These are phyloP conservation scores for Gambusia affinis DNA, from an alignment of 2,113 vertebrate genomes.

Conservation along the genomic window DNA sequence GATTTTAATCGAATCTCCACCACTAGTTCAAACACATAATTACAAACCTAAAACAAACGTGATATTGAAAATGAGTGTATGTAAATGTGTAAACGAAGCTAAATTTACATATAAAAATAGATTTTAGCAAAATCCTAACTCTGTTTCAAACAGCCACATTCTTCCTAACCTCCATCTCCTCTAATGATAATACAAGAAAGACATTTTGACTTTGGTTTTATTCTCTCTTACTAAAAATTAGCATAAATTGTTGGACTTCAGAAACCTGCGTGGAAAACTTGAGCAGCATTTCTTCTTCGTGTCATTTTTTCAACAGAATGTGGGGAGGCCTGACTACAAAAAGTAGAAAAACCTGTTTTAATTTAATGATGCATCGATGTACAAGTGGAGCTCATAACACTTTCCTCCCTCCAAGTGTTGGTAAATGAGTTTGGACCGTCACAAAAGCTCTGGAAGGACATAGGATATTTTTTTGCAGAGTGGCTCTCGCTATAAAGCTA, in stretches of 20 bases:
- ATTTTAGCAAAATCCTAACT: no score
- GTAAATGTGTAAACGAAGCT: not conserved
- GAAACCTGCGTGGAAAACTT: not conserved
- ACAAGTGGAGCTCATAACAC: not conserved
- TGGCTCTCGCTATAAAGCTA: not conserved
- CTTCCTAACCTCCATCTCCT: not conserved
- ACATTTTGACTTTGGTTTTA: not conserved
- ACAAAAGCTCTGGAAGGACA: not conserved
- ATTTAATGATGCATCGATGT: not conserved
- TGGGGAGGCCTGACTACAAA: no score
- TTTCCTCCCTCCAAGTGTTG: not conserved
- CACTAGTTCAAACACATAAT: not conserved
- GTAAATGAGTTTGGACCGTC: not conserved
- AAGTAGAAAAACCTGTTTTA: not conserved
- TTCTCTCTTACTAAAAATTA: not conserved
- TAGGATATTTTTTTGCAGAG: not conserved
- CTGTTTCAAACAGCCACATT: not conserved
- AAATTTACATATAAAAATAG: not conserved
- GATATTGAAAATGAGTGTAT: not conserved
- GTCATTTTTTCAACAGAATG: not conserved
- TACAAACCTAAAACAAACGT: not conserved
- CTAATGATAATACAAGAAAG: not conserved
- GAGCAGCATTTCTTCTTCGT: not conserved
- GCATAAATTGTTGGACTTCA: no score
- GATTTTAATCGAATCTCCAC: no score